Conservation (phyloP, 35 echinoderm and acorn worm genomes). For the Lytechinus pictus region DNA sequence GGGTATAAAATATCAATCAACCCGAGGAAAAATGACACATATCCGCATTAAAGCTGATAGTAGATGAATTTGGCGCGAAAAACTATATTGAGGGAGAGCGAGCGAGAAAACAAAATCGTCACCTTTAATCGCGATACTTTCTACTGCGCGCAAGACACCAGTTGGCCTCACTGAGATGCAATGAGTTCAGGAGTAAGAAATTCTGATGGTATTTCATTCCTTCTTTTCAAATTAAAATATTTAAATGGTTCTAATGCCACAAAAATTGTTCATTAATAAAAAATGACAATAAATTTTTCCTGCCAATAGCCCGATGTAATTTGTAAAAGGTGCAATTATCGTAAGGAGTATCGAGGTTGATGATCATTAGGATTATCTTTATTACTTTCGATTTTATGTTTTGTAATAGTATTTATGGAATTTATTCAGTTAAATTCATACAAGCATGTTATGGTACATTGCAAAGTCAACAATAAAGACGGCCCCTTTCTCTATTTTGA, state of each 20-base stretch:
- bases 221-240: neutral
- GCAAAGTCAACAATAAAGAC: neutral
- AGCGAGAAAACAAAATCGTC: neutral
- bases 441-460: too few relatives aligned
- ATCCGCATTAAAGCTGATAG: constrained; percentile 31
- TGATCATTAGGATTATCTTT: too few relatives aligned
- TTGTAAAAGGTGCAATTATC: too few relatives aligned
- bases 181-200: neutral
- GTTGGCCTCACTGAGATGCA: neutral
- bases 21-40: constrained; percentile 39
- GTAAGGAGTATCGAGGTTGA: too few relatives aligned
- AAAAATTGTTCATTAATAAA: too few relatives aligned
- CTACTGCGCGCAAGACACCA: neutral
- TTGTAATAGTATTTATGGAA: too few relatives aligned
- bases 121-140: neutral
- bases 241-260: neutral
- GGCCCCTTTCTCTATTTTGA: neutral
- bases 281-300: too few relatives aligned
- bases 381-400: too few relatives aligned
- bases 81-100: neutral
- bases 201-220: neutral
- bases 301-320: neutral
- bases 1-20: constrained; percentile 24
- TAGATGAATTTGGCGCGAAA: constrained; percentile 25
- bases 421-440: too few relatives aligned